Base-by-base conservation (phyloP, 2,113 vertebrate species). In the Synchiropus splendidus region DNA sequence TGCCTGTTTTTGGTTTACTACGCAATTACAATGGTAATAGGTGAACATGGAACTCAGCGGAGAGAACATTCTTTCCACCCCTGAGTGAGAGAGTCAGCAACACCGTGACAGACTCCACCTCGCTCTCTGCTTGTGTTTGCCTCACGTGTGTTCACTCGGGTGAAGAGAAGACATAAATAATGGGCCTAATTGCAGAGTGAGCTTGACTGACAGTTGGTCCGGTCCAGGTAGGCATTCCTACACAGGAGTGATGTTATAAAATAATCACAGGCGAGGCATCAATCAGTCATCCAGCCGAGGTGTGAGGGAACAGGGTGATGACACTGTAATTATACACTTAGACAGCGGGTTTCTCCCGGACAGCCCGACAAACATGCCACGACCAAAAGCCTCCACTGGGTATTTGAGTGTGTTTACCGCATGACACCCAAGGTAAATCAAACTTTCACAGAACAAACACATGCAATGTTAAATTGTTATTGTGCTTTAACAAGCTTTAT, bases 181-280 rank as follows among this genome's bases (percentile, higher is more conserved):
- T 75, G 61, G 54, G 32, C 10, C 58, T 72, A 76, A 83, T 81
- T 79, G 76, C 54, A 81, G 72, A 76, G 72, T 67, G 51, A 70
- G 61, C 67, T 40, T 79, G 78, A 80, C 70, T 80, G 80, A 79
- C 74, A 36, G 43, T 62, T 42, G 54, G 57, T 70, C 45, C 40
- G 64, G 75, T 62, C 66, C 31, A 45, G 55, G 36, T 36, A 30
- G 48, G 59, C 64, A 77, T 80, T 80, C 74, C 72, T 63, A 16
- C 51, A 53, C 53, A 3, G 45, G 51, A 68, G 67, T 73, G 70
- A 67, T 70, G 72, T 68, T 73, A 75, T 76, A 78, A 75, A 78
- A 78, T 81, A 83, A 83, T 83, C 78, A 81, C 67, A 81, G 80
- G 70, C 67, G 62, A 32, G 64, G 74, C 43, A 55, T 45, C 69